Percentiles rank a stretch among this genome's conserved stretches.
phyloP scores from a whole-genome alignment of 2,113 vertebrate genomes.

The Noturus placidus region DNA sequence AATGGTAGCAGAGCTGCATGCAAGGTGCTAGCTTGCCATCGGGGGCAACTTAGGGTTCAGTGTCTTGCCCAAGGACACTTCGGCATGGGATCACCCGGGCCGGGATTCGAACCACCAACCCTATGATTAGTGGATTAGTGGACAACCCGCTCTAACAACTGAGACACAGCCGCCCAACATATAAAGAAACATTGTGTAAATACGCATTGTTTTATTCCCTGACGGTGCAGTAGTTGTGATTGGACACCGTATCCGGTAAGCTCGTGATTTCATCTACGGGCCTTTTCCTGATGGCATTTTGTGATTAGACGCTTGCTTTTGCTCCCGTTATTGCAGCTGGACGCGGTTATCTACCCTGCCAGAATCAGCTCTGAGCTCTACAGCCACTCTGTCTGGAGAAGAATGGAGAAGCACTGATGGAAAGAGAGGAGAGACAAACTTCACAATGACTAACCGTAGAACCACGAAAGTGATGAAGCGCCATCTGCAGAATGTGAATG shows the following conservation, averaged over 20 bases:
- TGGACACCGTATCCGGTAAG: no score
- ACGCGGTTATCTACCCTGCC: neutral
- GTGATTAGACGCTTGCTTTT: neutral
- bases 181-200: neutral
- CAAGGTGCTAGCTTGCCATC: no score
- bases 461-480: constrained; percentile 63
- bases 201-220: neutral
- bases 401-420: constrained; percentile 41
- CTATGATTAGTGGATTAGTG: no score
- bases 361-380: constrained; percentile 66
- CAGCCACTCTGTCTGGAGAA: constrained; percentile 75
- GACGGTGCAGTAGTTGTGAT: neutral
- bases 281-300: neutral
- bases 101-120: no score
- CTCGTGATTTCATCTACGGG: neutral
- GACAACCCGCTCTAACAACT: no score
- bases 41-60: no score
- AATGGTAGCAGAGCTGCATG: no score
- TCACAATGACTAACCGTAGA: constrained; percentile 61
- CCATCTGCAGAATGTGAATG: constrained; percentile 72
- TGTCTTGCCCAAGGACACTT: no score
- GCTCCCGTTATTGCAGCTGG: neutral
- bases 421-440: constrained; percentile 60
- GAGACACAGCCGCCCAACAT: no score
- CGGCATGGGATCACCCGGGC: no score